phyloP scores from a whole-genome alignment of 1,140 invertebrate genomes.

The Rhizoglyphus robini region DNA sequence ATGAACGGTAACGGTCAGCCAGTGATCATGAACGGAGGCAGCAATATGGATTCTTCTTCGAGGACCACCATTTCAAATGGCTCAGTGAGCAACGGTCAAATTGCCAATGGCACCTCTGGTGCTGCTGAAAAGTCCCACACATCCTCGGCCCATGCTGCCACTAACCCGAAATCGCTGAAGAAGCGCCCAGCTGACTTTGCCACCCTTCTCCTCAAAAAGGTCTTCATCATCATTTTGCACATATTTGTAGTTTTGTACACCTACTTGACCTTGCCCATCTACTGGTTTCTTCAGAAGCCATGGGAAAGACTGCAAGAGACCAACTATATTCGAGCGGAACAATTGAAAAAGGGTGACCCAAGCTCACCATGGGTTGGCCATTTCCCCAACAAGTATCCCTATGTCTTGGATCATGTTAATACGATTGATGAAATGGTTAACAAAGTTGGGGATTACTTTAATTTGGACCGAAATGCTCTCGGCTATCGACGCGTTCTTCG shows the following conservation, averaged over 20 bases:
- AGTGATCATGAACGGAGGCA: not conserved
- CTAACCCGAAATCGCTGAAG: not conserved
- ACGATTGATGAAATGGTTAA: not conserved
- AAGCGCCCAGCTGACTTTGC: not conserved
- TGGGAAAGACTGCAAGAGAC: not conserved
- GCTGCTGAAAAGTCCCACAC: not conserved
- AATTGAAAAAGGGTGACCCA: not conserved
- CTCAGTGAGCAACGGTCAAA: not conserved
- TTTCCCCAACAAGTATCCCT: not conserved
- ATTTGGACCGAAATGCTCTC: not conserved
- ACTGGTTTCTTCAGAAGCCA: not conserved
- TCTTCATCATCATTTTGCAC: conserved; percentile 3
- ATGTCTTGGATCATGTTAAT: not conserved
- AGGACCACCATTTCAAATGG: not conserved
- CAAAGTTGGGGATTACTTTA: not conserved
- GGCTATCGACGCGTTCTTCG: not conserved
- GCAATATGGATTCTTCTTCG: not conserved
- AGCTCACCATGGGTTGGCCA: not conserved
- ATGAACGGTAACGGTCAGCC: conserved; percentile 7
- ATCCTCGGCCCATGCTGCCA: not conserved
- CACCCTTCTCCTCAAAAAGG: not conserved
- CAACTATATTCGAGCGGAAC: not conserved
- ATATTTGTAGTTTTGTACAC: not conserved
- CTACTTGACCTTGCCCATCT: conserved; percentile 3
- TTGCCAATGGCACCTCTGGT: not conserved